Evolutionary conservation across 1,140 invertebrate genomes (phyloP), one percentile per base, ranked within the genome.

Genomic region (Dendrolimus kikuchii): DNA sequence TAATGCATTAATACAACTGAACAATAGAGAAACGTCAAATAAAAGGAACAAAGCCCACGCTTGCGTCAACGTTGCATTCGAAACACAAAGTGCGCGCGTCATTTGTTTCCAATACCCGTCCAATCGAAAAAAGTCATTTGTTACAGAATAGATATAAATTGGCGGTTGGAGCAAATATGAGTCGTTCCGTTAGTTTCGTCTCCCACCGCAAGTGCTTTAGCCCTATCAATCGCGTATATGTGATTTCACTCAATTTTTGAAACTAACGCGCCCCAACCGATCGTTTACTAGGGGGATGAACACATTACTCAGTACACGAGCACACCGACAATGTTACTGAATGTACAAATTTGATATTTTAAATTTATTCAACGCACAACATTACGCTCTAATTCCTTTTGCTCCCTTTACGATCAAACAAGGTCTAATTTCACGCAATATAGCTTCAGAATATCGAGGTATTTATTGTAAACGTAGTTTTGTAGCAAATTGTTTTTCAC

Each of bases 171-270:
- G 60, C 70, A 71, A 75, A 74, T 71, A 77, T 76, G 71, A 71
- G 64, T 64, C 65, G 66, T 63, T 71, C 64, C 64, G 51, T 68
- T 56, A 63, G 62, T 67, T 66, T 65, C 65, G 61, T 61, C 60
- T 60, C 58, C 62, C 62, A 44, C 53, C 57, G 55, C 61, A 40
- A 62, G 56, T 60, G 44, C 59, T 61, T 53, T 62, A 49, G 74
- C 66, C 77, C 77, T 78, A 81, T 83, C 79, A 78, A 82, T 83
- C 68, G 66, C 77, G 61, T 75, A 82, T 77, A 84, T 81, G 82
- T 75, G 76, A 86, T 82, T 86, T 82, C 82, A 82, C 79, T 82
- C 79, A 81, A 86, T 84, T 82, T 83, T 83, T 82, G 76, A 84
- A 82, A 81, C 73, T 82, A 78, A 83, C 79, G 71, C 73, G 63